Percentiles rank a stretch among this genome's conserved stretches.
Evolutionary conservation across 2,888 invertebrate species (phyloP).

Genomic region (Eilema griseolum): DNA sequence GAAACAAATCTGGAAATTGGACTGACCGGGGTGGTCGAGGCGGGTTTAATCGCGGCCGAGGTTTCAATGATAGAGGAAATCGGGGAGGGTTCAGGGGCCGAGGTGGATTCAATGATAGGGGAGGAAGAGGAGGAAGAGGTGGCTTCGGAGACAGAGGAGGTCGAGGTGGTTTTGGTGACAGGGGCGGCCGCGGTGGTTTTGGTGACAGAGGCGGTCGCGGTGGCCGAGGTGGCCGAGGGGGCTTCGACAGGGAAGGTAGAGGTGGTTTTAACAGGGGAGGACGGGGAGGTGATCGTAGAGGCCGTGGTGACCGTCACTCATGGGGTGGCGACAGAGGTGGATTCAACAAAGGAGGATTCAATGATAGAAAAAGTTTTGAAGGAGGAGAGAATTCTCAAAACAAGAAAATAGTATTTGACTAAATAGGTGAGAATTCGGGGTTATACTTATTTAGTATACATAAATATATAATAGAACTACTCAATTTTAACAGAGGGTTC

Average conservation of each 20-base stretch:
- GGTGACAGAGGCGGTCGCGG: conserved; percentile 55
- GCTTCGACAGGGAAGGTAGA: conserved; percentile 68
- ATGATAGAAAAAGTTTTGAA: conserved; percentile 89
- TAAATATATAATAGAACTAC: background rate
- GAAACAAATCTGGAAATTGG: conserved; percentile 67
- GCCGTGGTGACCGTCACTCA: conserved; percentile 75
- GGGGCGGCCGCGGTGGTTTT: conserved; percentile 61
- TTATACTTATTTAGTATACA: background rate
- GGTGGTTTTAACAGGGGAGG: conserved; percentile 64
- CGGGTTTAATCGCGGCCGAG: conserved; percentile 51
- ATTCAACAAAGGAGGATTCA: conserved; percentile 84
- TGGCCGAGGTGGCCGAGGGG: conserved; percentile 65
- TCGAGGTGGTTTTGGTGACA: conserved; percentile 65
- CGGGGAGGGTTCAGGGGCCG: conserved; percentile 45
- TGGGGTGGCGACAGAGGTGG: conserved; percentile 81
- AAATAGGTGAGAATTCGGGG: conserved; percentile 61
- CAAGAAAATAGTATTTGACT: conserved; percentile 92
- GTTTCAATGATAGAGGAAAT: conserved; percentile 46
- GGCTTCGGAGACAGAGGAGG: conserved; percentile 56
- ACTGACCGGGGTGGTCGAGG: conserved; percentile 60
- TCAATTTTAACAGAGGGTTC: background rate
- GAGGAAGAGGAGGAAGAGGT: conserved; percentile 66
- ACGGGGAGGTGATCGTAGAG: conserved; percentile 61
- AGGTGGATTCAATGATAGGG: conserved; percentile 66
- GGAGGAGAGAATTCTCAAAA: conserved; percentile 86